These are phyloP conservation scores for Oenanthe melanoleuca DNA, from an alignment of 2,113 vertebrate genomes.

Conservation along the genomic window DNA sequence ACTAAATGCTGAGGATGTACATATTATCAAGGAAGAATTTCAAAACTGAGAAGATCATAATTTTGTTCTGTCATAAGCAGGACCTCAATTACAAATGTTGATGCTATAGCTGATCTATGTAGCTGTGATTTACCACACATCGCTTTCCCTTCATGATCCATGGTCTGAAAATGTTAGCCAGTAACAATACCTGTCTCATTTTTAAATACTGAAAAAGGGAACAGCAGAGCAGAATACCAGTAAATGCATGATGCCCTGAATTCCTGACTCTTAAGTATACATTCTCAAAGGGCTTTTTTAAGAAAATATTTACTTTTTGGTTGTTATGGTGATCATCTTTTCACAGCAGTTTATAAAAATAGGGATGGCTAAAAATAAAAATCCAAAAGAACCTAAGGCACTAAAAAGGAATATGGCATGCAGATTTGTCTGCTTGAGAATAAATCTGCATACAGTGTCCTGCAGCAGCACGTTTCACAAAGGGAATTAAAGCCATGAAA, in stretches of 20 bases:
- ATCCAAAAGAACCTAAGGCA: slow-evolving; percentile 48
- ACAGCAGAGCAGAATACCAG: neutral
- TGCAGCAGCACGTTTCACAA: slow-evolving; percentile 71
- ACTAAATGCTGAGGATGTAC: neutral
- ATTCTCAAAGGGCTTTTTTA: slow-evolving; percentile 41
- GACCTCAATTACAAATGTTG: neutral
- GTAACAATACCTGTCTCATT: neutral
- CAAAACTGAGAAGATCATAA: neutral
- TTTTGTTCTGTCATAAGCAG: neutral
- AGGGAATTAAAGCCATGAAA: slow-evolving; percentile 80
- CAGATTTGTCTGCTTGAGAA: slow-evolving; percentile 67
- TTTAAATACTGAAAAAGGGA: slow-evolving; percentile 20
- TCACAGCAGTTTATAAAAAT: slow-evolving; percentile 63
- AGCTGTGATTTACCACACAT: neutral
- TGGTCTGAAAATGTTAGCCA: neutral
- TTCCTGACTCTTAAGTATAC: slow-evolving; percentile 45
- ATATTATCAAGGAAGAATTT: neutral
- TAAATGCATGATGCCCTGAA: slow-evolving; percentile 10
- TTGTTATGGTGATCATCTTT: slow-evolving; percentile 62
- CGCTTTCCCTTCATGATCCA: neutral
- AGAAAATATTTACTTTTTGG: slow-evolving; percentile 69
- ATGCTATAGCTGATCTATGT: neutral
- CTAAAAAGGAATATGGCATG: slow-evolving; percentile 68
- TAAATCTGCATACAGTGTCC: slow-evolving; percentile 74
- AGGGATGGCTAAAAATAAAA: slow-evolving; percentile 70